Evolutionary conservation across 1,140 invertebrate genomes (phyloP), one percentile per base, ranked within the genome.

Genomic region (Trichomalopsis sarcophagae): DNA sequence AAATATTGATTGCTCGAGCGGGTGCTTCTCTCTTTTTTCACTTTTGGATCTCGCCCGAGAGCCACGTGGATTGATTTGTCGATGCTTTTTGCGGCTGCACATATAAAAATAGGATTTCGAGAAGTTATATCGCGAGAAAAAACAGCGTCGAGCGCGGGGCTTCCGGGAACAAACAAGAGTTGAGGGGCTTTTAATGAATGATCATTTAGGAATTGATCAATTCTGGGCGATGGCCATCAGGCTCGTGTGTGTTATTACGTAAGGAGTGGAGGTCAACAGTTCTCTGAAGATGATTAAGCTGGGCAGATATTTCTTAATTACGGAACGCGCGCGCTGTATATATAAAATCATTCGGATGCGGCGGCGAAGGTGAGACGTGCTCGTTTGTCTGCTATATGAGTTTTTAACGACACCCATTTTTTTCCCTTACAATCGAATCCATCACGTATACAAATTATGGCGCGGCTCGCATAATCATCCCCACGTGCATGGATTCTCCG

Each of bases 251-350:
- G 33, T 36, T 36, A 36, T 62, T 62, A 9, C 17, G 69, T 74
- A 73, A 40, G 50, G 44, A 17, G 1, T 1, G 66, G 66, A 27
- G 23, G 68, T 17, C 10, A 71, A 30, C 17, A 36, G 23, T 81
- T 81, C 21, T 40, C n/a, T 13, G 81, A 40, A 74, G 62, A 82
- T 82, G 80, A 74, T 81, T 81, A 81, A 81, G 40, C 62, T 66
- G 27, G 11, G 9, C 50, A 40, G 81, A 30, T 75, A 75, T 82
- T 62, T 82, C 62, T 82, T 73, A 73, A 75, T 33, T 23, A 27
- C 69, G 23, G 10, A 17, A 9, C 9, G 17, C 17, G 9, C 11
- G 44, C 9, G 44, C 66, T 30, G 21, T 30, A 76, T 2, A 76
- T 2, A 62, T 0, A 62, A n/a, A 50, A 76, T 44, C n/a, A 50